Conservation (phyloP, 2,113 vertebrate genomes). For the Hippocampus guttulatus region DNA sequence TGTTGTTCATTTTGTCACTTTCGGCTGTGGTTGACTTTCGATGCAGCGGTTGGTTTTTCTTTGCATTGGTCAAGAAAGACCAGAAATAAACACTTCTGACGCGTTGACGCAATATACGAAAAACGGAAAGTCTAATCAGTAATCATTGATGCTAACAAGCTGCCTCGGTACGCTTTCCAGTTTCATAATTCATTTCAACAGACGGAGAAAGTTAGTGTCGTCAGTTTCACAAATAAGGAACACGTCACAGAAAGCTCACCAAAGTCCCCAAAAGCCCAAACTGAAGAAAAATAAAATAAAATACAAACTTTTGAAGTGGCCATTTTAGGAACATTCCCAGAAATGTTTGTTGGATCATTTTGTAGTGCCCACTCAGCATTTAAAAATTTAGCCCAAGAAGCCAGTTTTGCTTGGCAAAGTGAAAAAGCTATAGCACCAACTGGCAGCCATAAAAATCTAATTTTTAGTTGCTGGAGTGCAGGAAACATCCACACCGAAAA, state of each 20-base stretch:
- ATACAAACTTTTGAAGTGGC: neutral
- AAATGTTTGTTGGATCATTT: no score
- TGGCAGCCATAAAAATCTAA: neutral
- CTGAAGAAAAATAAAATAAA: neutral
- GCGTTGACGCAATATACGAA: neutral
- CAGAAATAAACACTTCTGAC: neutral
- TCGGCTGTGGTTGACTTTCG: conserved; percentile 33
- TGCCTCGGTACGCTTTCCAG: neutral
- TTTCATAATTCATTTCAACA: neutral
- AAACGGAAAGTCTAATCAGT: neutral
- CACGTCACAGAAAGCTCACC: neutral
- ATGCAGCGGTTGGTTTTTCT: neutral
- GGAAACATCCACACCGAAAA: neutral
- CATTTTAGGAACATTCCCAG: neutral
- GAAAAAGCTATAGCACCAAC: no score
- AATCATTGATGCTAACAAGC: neutral
- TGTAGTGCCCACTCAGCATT: no score
- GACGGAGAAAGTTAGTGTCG: neutral
- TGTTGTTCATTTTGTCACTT: conserved; percentile 20
- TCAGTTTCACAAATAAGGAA: neutral
- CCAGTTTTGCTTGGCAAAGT: no score
- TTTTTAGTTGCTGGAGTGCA: neutral
- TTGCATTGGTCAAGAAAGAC: conserved; percentile 6
- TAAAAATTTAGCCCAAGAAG: no score
- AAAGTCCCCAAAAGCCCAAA: neutral